Base-by-base conservation (phyloP, 2,113 vertebrate species). In the Mustela nigripes region DNA sequence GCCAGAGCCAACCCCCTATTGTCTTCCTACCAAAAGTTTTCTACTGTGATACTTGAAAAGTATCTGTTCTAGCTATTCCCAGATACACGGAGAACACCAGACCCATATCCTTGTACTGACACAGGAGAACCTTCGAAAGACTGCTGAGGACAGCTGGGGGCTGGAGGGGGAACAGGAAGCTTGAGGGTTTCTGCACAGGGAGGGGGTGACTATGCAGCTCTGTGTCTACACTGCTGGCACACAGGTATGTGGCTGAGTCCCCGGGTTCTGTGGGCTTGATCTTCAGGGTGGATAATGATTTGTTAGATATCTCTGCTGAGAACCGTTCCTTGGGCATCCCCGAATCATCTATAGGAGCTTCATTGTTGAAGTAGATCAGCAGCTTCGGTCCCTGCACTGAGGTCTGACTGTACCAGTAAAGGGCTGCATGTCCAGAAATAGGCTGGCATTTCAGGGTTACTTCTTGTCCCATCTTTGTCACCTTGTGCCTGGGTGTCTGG, bases 341-440 rank as follows among this genome's bases (percentile, higher is more conserved):
- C 0, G 16, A 14, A 0, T 91, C 0, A 0, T 89, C 67, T 0
- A 63, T 0, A 9, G 1, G 0, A 36, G 0, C 0, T 5, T 3
- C 0, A 45, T 3, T 53, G 31, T 0, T 0, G 22, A 98, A 95
- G 10, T 89, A 97, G 85, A 21, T 83, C 9, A 98, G 60, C 0
- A 85, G 1, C 31, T 96, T 39, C 28, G 33, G 28, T 2, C 60
- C 84, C 48, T 4, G 19, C 0, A 0, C 11, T 0, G 8, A 16
- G 1, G 26, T 80, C 95, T 97, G 76, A 69, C 83, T 92, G 22
- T 98, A 97, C 97, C 97, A 97, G 71, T 18, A 94, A 76, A 97
- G 88, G 2, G 0, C 0, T 0, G 0, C 0, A 4, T 96, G 94
- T 1, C 22, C 22, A 19, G 48, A 14, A 24, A 91, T 24, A 8